A percentile compares a stretch with the other conserved stretches of the same genome.
Conservation (phyloP, 35 echinoderm and acorn worm species). For the Holothuria glaberrima region DNA sequence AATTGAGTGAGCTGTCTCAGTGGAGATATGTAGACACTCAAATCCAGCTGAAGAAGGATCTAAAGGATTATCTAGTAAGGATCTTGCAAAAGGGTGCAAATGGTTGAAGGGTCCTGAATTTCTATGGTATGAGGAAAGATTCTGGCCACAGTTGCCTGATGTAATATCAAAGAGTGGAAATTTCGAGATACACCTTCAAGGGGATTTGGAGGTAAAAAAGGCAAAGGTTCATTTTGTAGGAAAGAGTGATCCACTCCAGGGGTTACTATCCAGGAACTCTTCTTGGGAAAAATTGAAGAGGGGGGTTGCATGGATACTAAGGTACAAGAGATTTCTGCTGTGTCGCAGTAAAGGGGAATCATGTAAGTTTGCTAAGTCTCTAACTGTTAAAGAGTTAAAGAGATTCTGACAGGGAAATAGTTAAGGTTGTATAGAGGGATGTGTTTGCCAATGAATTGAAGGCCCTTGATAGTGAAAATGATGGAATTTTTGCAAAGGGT, state of each 20-base stretch:
- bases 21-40: conserved; percentile 67
- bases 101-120: conserved; percentile 9
- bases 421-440: conserved; percentile 23
- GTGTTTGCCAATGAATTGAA: conserved; percentile 10
- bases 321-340: conserved; percentile 18
- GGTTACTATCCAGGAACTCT: conserved; percentile 19
- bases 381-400: conserved; percentile 37
- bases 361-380: neutral
- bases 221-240: neutral
- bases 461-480: neutral
- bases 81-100: neutral
- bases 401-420: conserved; percentile 27
- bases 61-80: conserved; percentile 8
- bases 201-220: conserved; percentile 34
- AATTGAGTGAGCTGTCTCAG: conserved; percentile 26
- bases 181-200: neutral
- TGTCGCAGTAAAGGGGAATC: neutral
- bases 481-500: neutral
- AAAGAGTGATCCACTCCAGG: neutral
- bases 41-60: conserved; percentile 76
- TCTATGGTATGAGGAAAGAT: neutral
- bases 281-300: conserved; percentile 33
- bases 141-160: neutral
- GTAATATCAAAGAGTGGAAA: neutral
- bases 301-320: conserved; percentile 61